Base-by-base conservation (phyloP, 2,888 invertebrate genomes). In the Tenthredo livida region DNA sequence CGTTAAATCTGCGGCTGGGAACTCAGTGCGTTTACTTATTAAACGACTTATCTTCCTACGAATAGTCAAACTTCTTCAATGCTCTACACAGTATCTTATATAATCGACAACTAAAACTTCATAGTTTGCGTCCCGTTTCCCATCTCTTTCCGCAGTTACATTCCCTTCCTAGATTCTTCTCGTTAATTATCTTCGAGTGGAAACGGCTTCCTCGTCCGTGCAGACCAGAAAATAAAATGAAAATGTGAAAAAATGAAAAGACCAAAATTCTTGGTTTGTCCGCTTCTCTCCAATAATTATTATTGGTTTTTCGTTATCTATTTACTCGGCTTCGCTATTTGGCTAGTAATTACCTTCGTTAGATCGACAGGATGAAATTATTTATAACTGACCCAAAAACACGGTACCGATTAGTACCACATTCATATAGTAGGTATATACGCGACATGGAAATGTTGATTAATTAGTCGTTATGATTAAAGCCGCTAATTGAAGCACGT, bases 381-480 rank as follows among this genome's bases (percentile, higher is more conserved):
- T 43, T 73, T 47, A 10, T n/a, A 73, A 25, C 25, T 37, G 43
- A 77, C 10, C 54, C 54, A 54, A 54, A 50, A 77, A 54, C 33
- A 25, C 33, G 50, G 33, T 54, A 54, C 6, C 61, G 37, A 61
- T 37, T 58, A 78, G n/a, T 61, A 21, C 17, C 17, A 40, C 58
- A 58, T 61, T 61, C 10, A 78, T 78, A 21, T n/a, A n/a, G n/a
- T n/a, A n/a, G n/a, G n/a, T n/a, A n/a, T 25, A 37, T 7, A 40
- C 37, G 17, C 7, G 10, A 9, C 10, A 61, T 54, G 78, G 10
- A 61, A 78, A 58, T 61, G 58, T 78, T 37, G 78, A 61, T 58
- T 80, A 37, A 80, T 61, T 61, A 21, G 37, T 7, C 61, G 6
- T 77, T 37, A 37, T 77, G 17, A 50, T 77, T 33, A 77, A 54